Percentiles rank a stretch among this genome's conserved stretches.
These are phyloP conservation scores for Eulemur macaco DNA, from an alignment of 2,113 vertebrate species.

Conservation along the genomic window DNA sequence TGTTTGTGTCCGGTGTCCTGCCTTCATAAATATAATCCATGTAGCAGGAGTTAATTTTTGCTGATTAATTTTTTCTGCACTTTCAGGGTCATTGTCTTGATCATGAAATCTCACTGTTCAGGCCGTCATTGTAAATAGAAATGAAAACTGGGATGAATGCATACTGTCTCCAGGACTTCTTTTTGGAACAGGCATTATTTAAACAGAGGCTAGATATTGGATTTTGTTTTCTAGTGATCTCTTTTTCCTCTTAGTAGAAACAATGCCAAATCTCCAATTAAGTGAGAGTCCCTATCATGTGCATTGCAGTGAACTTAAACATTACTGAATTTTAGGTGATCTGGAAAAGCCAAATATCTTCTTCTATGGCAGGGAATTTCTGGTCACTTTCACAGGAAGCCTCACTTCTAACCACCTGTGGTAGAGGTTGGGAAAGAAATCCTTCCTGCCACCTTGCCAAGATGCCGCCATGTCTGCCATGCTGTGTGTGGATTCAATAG, in stretches of 20 bases:
- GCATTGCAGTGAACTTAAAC: neutral
- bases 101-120: neutral
- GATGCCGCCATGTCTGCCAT: rapidly evolving
- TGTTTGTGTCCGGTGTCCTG: neutral
- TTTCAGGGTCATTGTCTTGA: neutral
- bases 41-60: slow-evolving; percentile 8
- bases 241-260: neutral
- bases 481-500: neutral
- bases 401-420: neutral
- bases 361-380: neutral
- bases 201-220: neutral
- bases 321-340: neutral
- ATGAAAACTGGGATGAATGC: neutral
- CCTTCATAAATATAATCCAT: neutral
- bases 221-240: neutral
- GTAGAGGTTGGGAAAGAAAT: neutral
- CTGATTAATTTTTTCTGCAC: neutral
- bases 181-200: neutral
- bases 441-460: neutral
- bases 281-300: neutral
- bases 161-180: neutral
- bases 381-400: neutral
- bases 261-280: neutral
- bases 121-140: neutral
- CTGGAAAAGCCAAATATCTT: neutral